Base-by-base conservation (phyloP, 2,797 vertebrate species). In the Atherinosoma microstoma region DNA sequence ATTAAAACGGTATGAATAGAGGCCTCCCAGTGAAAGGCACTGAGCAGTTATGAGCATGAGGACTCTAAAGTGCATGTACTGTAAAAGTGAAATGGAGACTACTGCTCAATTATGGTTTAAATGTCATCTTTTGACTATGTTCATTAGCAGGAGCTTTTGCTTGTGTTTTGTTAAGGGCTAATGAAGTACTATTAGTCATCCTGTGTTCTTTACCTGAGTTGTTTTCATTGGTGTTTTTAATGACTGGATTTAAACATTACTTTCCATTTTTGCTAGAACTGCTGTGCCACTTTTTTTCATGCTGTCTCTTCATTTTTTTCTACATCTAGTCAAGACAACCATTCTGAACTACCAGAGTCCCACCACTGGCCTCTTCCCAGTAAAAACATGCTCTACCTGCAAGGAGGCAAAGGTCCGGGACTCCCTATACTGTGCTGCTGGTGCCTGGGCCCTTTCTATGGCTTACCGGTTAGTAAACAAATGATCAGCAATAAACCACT, bases 401-500 rank as follows among this genome's bases (percentile, higher is more conserved):
- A 95, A 89, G 67, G 96, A 94, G 54, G 96, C 97, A 40, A 98
- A 97, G 91, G 88, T 99, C 8, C 95, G 98, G 0, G 98, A 99
- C 84, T 98, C 95, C 47, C 94, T 99, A 27, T 99, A 98, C 87
- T 99, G 98, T 57, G 97, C 97, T 67, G 97, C 98, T 0, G 94
- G 95, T 3, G 90, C 95, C 66, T 99, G 98, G 98, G 96, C 97
- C 0, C 78, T 99, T 84, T 95, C 96, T 4, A 67, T 99, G 45
- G 98, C 98, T 0, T 98, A 99, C 93, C 94, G 97, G 98, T 99
- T 75, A 92, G 51, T 86, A 49, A 12, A 20, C 35, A 22, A 57
- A 67, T 15, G 66, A 2, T 1, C 1, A 35, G 47, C n/a, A n/a
- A 5, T 3, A 16, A 47, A 58, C 22, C 3, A 4, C 54, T 20